These are phyloP conservation scores for Cassiopea andromeda DNA, from an alignment of 30 jellyfish, hydroid and myxozoan species.

Conservation along the genomic window DNA sequence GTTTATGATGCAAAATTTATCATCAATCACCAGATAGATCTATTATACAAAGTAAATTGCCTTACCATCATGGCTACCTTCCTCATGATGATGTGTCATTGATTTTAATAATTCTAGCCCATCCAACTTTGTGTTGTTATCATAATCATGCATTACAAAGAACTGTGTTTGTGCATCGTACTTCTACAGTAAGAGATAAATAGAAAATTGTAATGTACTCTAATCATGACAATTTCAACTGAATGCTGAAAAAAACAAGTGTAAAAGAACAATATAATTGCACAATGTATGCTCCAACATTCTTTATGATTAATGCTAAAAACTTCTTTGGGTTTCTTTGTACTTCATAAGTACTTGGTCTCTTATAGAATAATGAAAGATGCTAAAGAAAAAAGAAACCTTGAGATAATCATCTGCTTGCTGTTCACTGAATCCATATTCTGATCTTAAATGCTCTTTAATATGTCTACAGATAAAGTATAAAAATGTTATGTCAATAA, in stretches of 20 bases:
- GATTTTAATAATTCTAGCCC: slow-evolving; percentile 93
- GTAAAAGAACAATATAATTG: too few species aligned
- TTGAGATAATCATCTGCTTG: slow-evolving; percentile 91
- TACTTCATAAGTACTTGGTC: background rate
- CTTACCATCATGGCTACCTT: slow-evolving; percentile 67
- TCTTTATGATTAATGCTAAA: too few species aligned
- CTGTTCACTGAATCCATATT: slow-evolving; percentile 88
- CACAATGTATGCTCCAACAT: too few species aligned
- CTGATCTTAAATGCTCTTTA: slow-evolving; percentile 86
- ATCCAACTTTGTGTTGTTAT: slow-evolving; percentile 90
- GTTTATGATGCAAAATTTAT: too few species aligned
- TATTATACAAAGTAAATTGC: background rate
- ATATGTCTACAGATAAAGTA: slow-evolving; percentile 67
- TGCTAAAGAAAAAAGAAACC: slow-evolving; percentile 35
- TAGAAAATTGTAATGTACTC: background rate
- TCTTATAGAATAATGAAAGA: background rate
- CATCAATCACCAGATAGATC: too few species aligned
- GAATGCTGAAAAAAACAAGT: background rate
- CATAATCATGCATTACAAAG: slow-evolving; percentile 98
- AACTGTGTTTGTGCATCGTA: slow-evolving; percentile 98
- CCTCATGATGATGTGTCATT: slow-evolving; percentile 96
- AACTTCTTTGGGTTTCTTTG: background rate
- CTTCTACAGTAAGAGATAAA: slow-evolving; percentile 45
- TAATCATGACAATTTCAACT: background rate
- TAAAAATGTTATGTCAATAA: too few species aligned